phyloP scores from a whole-genome alignment of 2,113 vertebrate genomes.

The Tiliqua scincoides region DNA sequence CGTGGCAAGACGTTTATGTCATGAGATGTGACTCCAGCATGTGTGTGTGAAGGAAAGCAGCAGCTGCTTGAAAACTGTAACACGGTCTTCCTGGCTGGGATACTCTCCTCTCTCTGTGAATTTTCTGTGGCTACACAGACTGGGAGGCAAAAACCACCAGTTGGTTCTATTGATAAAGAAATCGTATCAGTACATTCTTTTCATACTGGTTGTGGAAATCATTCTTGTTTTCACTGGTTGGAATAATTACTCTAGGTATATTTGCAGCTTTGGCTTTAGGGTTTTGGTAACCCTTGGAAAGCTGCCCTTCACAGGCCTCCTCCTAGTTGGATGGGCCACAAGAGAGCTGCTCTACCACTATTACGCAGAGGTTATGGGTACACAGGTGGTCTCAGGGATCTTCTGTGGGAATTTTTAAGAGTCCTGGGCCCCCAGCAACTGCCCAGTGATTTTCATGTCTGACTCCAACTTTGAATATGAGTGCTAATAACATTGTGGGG shows the following conservation, averaged over 20 bases:
- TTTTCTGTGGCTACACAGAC: background rate
- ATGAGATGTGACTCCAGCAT: background rate
- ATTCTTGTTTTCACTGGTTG: background rate
- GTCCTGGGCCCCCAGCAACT: no score
- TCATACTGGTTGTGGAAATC: background rate
- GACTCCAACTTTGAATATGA: no score
- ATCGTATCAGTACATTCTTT: background rate
- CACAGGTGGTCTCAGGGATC: no score
- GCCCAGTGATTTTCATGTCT: no score
- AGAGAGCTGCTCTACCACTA: no score
- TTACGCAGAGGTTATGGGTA: no score
- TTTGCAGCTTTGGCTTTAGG: no score
- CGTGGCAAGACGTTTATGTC: background rate
- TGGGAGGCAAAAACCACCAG: no score
- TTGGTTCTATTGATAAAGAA: background rate
- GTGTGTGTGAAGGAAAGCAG: background rate
- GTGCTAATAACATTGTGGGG: background rate
- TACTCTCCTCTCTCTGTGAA: background rate
- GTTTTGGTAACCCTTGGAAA: no score
- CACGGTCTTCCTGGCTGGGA: background rate
- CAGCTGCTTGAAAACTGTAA: background rate
- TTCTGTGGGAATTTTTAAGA: no score
- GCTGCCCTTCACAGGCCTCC: no score
- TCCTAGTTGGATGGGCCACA: no score
- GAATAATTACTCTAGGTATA: background rate